These are phyloP conservation scores for Ceratina japonica DNA, from an alignment of 1,140 invertebrate species.

Conservation along the genomic window DNA sequence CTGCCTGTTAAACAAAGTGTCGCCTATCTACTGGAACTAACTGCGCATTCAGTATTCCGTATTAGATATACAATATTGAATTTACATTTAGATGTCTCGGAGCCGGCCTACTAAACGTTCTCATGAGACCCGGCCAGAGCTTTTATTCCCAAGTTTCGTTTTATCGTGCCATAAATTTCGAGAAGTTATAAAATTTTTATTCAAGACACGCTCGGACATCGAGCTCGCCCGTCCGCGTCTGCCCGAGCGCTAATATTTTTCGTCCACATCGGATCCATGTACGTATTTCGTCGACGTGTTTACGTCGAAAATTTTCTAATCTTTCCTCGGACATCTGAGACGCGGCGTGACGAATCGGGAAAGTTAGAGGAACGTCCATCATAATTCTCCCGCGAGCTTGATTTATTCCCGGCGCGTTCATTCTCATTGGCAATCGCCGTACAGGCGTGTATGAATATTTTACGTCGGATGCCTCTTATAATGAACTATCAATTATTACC, in stretches of 20 bases:
- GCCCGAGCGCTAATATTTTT: slow-evolving; percentile 7
- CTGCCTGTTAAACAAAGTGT: background rate
- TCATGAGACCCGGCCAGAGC: background rate
- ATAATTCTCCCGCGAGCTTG: background rate
- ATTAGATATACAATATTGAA: background rate
- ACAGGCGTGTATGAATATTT: too few relatives aligned
- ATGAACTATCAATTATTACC: too few relatives aligned
- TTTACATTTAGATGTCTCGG: slow-evolving; percentile 9
- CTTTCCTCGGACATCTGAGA: background rate
- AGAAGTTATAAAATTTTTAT: slow-evolving; percentile 35
- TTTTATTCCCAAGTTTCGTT: slow-evolving; percentile 18
- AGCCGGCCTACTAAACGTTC: slow-evolving; percentile 1
- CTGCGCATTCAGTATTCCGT: background rate
- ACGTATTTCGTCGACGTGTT: background rate
- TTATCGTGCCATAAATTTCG: slow-evolving; percentile 33
- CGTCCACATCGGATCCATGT: background rate
- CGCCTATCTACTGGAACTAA: background rate
- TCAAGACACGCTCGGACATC: background rate
- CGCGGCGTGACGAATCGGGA: background rate
- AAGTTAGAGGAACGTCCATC: background rate
- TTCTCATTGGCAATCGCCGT: too few relatives aligned
- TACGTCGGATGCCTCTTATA: too few relatives aligned
- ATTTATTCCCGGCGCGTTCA: too few relatives aligned
- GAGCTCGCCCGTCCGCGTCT: background rate
- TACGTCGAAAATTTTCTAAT: slow-evolving; percentile 6